Evolutionary conservation across 2,888 invertebrate genomes (phyloP).

Genomic region (Clunio marinus): DNA sequence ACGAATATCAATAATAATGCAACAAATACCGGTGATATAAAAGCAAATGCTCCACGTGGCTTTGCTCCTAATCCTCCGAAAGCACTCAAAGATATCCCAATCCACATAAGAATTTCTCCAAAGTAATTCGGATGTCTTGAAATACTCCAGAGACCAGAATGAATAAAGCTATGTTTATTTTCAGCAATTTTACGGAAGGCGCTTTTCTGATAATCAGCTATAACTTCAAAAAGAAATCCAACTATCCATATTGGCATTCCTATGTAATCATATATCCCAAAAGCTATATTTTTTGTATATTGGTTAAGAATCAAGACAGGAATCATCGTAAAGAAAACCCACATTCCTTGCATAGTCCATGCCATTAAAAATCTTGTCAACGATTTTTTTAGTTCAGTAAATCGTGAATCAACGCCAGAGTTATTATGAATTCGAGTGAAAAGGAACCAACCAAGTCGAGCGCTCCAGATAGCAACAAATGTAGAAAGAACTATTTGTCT

Average conservation of each 20-base stretch:
- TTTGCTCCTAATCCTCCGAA: background rate
- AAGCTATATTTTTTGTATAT: background rate
- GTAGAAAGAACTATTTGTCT: background rate
- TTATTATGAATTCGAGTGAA: slow-evolving; percentile 9
- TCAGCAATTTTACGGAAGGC: background rate
- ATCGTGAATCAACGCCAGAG: slow-evolving; percentile 7
- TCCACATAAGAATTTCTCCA: slow-evolving; percentile 14
- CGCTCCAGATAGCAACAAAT: background rate
- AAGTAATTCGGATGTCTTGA: slow-evolving; percentile 21
- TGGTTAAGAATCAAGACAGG: background rate
- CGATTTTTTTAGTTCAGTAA: background rate
- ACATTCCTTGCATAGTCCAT: slow-evolving; percentile 25
- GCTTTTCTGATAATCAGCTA: slow-evolving; percentile 16
- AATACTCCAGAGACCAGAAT: background rate
- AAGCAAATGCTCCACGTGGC: background rate
- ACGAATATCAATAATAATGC: background rate
- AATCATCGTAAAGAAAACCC: background rate
- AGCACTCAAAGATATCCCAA: background rate
- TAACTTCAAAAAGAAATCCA: slow-evolving; percentile 9
- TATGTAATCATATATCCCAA: background rate
- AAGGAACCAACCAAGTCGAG: slow-evolving; percentile 3
- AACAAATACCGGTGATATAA: slow-evolving; percentile 8
- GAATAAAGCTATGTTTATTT: slow-evolving; percentile 2
- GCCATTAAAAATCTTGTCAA: background rate
- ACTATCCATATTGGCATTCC: background rate